Evolutionary conservation across 2,888 invertebrate genomes (phyloP).

Genomic region (Agriopis marginaria): DNA sequence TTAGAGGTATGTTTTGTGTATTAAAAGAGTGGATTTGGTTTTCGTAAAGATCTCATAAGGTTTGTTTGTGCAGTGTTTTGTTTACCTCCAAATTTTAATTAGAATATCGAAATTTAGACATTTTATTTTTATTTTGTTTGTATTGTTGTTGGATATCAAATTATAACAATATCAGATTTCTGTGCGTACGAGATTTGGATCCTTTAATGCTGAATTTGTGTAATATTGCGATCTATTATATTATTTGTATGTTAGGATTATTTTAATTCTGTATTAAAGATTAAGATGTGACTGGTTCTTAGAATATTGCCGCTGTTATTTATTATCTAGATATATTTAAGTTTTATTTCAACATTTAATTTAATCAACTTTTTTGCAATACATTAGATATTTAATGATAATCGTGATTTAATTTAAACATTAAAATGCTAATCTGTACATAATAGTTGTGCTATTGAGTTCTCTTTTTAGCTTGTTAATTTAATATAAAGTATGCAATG

Average conservation of each 20-base stretch:
- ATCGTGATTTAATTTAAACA: slow-evolving; percentile 61
- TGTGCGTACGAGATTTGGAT: slow-evolving; percentile 56
- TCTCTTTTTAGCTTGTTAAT: slow-evolving; percentile 31
- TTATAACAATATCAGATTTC: slow-evolving; percentile 55
- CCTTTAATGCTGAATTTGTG: slow-evolving; percentile 59
- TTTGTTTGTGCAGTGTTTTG: slow-evolving; percentile 87
- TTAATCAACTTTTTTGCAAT: slow-evolving; percentile 54
- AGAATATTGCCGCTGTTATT: slow-evolving; percentile 76
- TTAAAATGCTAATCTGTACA: slow-evolving; percentile 47
- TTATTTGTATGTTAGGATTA: slow-evolving; percentile 43
- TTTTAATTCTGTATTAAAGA: slow-evolving; percentile 50
- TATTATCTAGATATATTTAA: slow-evolving; percentile 74
- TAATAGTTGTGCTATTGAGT: slow-evolving; percentile 42
- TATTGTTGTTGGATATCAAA: slow-evolving; percentile 64
- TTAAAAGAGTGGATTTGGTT: slow-evolving; percentile 82
- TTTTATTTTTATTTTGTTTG: slow-evolving; percentile 56
- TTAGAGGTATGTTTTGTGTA: slow-evolving; percentile 78
- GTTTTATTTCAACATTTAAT: slow-evolving; percentile 49
- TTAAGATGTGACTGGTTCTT: slow-evolving; percentile 72
- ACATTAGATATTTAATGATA: slow-evolving; percentile 55
- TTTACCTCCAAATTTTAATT: slow-evolving; percentile 85
- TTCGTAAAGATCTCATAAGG: slow-evolving; percentile 86
- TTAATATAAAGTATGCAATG: slow-evolving; percentile 28
- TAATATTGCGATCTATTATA: slow-evolving; percentile 40
- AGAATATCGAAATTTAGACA: slow-evolving; percentile 62